phyloP scores from a whole-genome alignment of 2,113 vertebrate species.

The Notothenia coriiceps region DNA sequence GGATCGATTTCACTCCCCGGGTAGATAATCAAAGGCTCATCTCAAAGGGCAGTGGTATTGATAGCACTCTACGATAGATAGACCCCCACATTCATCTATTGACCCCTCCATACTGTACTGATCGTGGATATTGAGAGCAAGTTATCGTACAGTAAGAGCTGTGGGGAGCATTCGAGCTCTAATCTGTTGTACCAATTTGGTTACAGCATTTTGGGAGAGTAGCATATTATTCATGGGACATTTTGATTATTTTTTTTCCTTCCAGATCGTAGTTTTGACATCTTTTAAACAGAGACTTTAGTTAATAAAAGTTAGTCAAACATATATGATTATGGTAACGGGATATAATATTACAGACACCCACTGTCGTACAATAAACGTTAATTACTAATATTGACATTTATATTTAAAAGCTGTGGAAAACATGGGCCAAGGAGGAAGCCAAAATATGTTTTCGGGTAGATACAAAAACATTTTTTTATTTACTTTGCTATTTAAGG shows the following conservation, averaged over 20 bases:
- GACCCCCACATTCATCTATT: not conserved
- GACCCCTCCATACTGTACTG: not conserved
- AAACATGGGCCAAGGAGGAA: too few species aligned
- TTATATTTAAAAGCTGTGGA: too few species aligned
- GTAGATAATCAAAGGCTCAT: constrained; percentile 70
- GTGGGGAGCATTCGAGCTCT: not conserved
- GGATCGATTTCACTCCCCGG: constrained; percentile 64
- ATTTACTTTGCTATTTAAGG: too few species aligned
- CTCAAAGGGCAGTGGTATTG: constrained; percentile 44
- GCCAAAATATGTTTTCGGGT: too few species aligned
- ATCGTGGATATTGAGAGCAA: not conserved
- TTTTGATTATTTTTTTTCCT: too few species aligned
- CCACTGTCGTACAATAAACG: too few species aligned
- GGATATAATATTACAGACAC: not conserved
- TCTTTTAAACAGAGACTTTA: not conserved
- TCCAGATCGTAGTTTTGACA: too few species aligned
- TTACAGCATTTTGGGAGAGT: not conserved
- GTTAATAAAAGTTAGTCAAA: not conserved
- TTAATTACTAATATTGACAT: too few species aligned
- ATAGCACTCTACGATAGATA: constrained; percentile 27
- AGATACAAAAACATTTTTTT: too few species aligned
- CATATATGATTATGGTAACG: not conserved
- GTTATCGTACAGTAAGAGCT: not conserved
- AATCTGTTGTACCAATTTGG: not conserved
- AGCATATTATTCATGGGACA: too few species aligned